Base-by-base conservation (phyloP, 2,888 invertebrate species). In the Campoletis raptor region DNA sequence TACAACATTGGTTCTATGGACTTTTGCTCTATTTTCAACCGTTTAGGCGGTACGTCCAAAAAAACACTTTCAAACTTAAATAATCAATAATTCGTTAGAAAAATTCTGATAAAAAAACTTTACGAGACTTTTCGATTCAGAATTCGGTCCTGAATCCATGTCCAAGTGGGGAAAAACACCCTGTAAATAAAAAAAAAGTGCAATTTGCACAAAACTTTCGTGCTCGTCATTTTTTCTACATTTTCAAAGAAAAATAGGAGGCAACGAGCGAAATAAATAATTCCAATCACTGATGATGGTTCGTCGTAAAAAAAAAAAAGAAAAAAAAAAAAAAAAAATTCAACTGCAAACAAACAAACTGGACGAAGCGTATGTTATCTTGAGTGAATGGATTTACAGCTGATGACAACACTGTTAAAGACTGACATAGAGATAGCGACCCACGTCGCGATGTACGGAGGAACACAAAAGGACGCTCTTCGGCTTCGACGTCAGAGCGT, bases 351-450 rank as follows among this genome's bases (percentile, higher is more conserved):
- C 4, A 52, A 18, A 52, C 18, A 48, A 52, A 21, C 8, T 0
- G 12, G n/a, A 52, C 10, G 64, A 12, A 30, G 64, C 66, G 66
- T 77, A 30, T 80, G 76, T 77, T 73, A 85, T 81, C 15, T 66
- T 69, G 87, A 87, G 87, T 88, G 83, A 88, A 83, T 82, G 89
- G 85, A 83, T 89, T 93, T 94, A 88, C 96, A 98, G 97, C 95
- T 98, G 94, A 95, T 98, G 95, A 96, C 96, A 94, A 96, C 96
- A 93, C 96, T 96, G 90, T 95, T 97, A 95, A 97, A 97, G 96
- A 97, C 97, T 92, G 97, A 97, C 95, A 95, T 97, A 94, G 95
- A 95, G 90, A 95, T 95, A 84, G 96, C 96, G 64, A 95, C 96
- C 84, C 95, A 95, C 91, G 93, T 94, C 89, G 95, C 95, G 83